Base-by-base conservation (phyloP, 2,888 invertebrate genomes). In the Arctia plantaginis region DNA sequence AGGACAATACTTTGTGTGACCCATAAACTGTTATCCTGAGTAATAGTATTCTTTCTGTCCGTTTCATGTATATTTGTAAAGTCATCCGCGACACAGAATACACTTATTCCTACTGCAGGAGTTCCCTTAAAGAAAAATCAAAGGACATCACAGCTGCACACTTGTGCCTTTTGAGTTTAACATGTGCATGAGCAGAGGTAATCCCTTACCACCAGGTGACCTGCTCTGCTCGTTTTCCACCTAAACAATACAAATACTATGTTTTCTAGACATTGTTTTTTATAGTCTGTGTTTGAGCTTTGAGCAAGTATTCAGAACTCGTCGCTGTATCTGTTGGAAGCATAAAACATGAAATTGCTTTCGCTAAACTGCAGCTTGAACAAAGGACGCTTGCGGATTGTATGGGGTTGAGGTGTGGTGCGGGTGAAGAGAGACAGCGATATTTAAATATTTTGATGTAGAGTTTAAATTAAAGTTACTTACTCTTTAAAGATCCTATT, bases 291-390 rank as follows among this genome's bases (percentile, higher is more conserved):
- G 68, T 75, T 76, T 72, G 70, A 55, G 65, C 62, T 20, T 33
- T 13, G 77, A 77, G 47, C 62, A 76, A 75, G 78, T 84, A 84
- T 81, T 84, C 82, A 80, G 78, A 77, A 80, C 80, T 78, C 81
- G 85, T 80, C 81, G 78, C 77, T 83, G 85, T 91, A 90, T 91
- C 90, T 90, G 89, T 86, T 85, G 86, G 85, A 86, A 83, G 88
- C 90, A 91, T 93, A 93, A 93, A 93, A 93, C 92, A 89, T 82
- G 85, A 92, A 94, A 94, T 93, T 92, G 93, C 94, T 92, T 92
- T 91, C 86, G 90, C 92, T 92, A 91, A 93, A 93, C 93, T 91
- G 88, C 90, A 85, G 83, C 80, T 78, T 86, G 93, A 91, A 94
- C 94, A 94, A 94, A 92, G 91, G 90, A 85, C 83, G 85, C 81